phyloP scores from a whole-genome alignment of 2,797 vertebrate genomes.

The Pseudochaenichthys georgianus region DNA sequence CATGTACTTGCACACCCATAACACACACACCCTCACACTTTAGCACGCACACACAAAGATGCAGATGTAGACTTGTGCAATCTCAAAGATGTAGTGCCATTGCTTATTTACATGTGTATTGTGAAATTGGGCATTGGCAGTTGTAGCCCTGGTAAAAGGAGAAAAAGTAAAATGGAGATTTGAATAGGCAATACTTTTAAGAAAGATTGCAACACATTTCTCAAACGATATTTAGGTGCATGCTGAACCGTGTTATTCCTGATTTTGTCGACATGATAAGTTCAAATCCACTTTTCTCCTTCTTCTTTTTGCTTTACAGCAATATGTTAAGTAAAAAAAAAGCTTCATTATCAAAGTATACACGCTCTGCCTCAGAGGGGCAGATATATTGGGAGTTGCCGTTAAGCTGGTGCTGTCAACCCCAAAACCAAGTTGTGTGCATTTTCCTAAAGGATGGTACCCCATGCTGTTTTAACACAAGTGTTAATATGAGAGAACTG shows the following conservation, averaged over 20 bases:
- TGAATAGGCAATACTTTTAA: background rate
- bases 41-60: conserved; percentile 35
- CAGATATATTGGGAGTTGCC: conserved; percentile 6
- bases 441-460: conserved; percentile 57
- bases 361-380: background rate
- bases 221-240: conserved; percentile 20
- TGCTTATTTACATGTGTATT: conserved; percentile 69
- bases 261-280: conserved; percentile 3
- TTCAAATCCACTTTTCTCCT: conserved; percentile 17
- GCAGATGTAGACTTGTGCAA: conserved; percentile 75
- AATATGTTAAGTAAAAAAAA: conserved; percentile 23
- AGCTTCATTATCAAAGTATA: conserved; percentile 4
- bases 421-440: conserved; percentile 4
- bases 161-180: conserved; percentile 17
- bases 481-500: conserved; percentile 83
- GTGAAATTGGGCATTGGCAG: conserved; percentile 48
- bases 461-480: conserved; percentile 82
- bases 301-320: conserved; percentile 12
- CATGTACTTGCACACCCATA: conserved; percentile 60
- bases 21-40: conserved; percentile 53
- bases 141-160: conserved; percentile 18
- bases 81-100: conserved; percentile 69
- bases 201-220: conserved; percentile 10
- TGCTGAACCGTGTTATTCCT: conserved; percentile 7
- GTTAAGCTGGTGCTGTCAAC: conserved; percentile 15